Evolutionary conservation across 2,797 vertebrate genomes (phyloP).

Genomic region (Hoplostethus mediterraneus): DNA sequence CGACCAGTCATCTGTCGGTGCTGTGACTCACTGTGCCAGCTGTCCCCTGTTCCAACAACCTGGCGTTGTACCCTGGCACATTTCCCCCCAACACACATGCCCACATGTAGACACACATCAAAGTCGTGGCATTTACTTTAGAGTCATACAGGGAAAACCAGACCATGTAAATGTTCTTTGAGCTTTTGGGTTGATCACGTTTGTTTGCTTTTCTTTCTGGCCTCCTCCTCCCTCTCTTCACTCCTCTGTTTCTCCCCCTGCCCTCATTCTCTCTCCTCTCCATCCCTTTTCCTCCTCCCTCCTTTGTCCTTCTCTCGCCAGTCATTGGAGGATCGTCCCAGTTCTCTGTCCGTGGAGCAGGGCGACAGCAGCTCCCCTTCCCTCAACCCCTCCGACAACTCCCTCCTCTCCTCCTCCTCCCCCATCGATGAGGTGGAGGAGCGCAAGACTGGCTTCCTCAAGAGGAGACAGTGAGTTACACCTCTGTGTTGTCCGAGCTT

Average conservation of each 20-base stretch:
- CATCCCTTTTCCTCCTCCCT: background rate
- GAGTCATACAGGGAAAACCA: background rate
- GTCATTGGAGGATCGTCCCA: slow-evolving; percentile 96
- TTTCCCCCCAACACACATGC: slow-evolving; percentile 35
- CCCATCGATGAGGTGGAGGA: slow-evolving; percentile 97
- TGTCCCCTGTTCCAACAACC: slow-evolving; percentile 69
- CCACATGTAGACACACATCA: slow-evolving; percentile 12
- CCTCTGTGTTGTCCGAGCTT: background rate
- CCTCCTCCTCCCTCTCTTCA: background rate
- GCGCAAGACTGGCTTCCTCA: slow-evolving; percentile 94
- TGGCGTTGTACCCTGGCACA: slow-evolving; percentile 32
- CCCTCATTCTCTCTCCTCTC: background rate
- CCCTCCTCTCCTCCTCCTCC: slow-evolving; percentile 95
- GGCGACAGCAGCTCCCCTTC: slow-evolving; percentile 96
- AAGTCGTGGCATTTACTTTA: slow-evolving; percentile 5
- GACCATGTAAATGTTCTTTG: too few species aligned
- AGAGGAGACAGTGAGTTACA: slow-evolving; percentile 93
- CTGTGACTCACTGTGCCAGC: slow-evolving; percentile 75
- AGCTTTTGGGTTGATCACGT: too few species aligned
- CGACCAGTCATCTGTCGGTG: slow-evolving; percentile 68
- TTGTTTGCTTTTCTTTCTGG: too few species aligned
- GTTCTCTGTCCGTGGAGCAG: slow-evolving; percentile 94
- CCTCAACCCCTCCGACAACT: slow-evolving; percentile 96
- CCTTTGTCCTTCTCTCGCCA: slow-evolving; percentile 53
- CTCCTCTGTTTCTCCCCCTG: background rate